Evolutionary conservation across 2,888 invertebrate genomes (phyloP), one percentile per base, ranked within the genome.

Genomic region (Onthophagus sagittarius): DNA sequence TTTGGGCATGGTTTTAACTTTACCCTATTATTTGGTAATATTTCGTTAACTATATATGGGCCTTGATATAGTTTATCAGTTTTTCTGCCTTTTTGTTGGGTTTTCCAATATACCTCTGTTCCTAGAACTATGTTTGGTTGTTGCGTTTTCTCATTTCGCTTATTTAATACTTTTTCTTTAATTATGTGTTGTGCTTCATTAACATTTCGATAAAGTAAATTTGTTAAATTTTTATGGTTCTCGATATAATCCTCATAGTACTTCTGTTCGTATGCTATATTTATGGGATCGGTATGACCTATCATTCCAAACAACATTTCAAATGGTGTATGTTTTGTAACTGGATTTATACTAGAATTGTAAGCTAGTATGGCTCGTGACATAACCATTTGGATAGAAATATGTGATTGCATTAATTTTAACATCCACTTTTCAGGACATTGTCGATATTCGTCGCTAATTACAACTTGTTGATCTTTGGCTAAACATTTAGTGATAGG

Each of bases 401-500:
- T 9, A 14, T 67, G 69, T 53, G 69, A 62, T 15, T 15, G 15
- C 63, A 63, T 15, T 53, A 15, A 63, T 14, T 67, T 72, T 15
- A 72, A 32, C 5, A 72, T 62, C 69, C 72, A 72, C 9, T 53
- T 63, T 62, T 77, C 75, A 62, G 78, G 77, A 67, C 67, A 67
- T 14, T 67, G 5, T 67, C 15, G 13, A 15, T 67, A 67, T 67
- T 67, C 67, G 13, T 4, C 3, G 23, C 3, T 2, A 5, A 67
- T 15, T 15, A 15, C 15, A 67, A 39, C 31, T 63, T 75, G 71
- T 63, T 76, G 15, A n/a, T 67, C 67, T 15, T 67, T 67, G 2
- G 67, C 67, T 15, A 73, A 69, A 32, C 15, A 64, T 15, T 80
- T 53, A 83, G 65, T 0, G 81, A 81, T 75, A 78, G 76, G 2